phyloP scores from a whole-genome alignment of 2,888 invertebrate species.

The Callosobruchus maculatus region DNA sequence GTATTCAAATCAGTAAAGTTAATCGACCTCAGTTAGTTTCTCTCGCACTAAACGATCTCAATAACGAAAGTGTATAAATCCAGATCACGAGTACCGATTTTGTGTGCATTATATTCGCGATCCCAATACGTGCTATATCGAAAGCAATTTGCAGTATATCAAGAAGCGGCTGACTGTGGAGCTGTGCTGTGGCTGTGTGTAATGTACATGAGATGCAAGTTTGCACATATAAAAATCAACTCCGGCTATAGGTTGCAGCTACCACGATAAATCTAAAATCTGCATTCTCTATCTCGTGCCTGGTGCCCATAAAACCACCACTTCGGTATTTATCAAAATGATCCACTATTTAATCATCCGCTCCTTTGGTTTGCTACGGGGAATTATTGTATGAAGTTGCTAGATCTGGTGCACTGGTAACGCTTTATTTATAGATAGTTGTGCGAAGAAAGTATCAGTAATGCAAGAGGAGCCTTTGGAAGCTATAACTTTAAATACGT shows the following conservation, averaged over 20 bases:
- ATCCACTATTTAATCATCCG: conserved; percentile 44
- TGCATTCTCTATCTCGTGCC: conserved; percentile 40
- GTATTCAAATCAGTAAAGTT: background rate
- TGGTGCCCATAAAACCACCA: conserved; percentile 40
- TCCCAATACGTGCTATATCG: conserved; percentile 2
- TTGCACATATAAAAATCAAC: conserved; percentile 22
- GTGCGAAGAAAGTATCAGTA: background rate
- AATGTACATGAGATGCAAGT: conserved; percentile 3
- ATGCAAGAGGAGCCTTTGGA: background rate
- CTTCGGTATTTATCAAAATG: conserved; percentile 41
- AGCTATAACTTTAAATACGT: background rate
- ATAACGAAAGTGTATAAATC: conserved; percentile 6
- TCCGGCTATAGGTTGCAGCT: conserved; percentile 2
- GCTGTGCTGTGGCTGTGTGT: background rate
- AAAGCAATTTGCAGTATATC: conserved; percentile 39
- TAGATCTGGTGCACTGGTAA: background rate
- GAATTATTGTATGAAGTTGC: background rate
- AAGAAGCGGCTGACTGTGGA: conserved; percentile 14
- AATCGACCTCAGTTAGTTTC: background rate
- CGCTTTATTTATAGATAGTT: background rate
- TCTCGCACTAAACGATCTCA: background rate
- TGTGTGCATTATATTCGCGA: background rate
- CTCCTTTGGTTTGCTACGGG: background rate
- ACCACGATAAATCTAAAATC: conserved; percentile 38
- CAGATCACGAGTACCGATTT: background rate